These are phyloP conservation scores for Plectus sambesii DNA, from an alignment of 1,140 invertebrate species.

Conservation along the genomic window DNA sequence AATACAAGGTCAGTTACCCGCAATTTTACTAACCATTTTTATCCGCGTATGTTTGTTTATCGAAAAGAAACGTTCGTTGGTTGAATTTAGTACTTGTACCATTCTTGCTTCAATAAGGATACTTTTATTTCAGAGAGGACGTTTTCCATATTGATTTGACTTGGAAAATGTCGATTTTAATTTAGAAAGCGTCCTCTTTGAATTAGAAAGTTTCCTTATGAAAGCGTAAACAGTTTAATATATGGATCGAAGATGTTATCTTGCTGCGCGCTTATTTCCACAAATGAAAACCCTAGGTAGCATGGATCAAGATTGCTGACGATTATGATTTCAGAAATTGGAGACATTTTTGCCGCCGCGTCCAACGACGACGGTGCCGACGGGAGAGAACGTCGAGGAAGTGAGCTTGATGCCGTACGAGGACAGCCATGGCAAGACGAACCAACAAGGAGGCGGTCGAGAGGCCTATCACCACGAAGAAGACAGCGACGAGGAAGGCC, in stretches of 20 bases:
- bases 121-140: constrained; percentile 3
- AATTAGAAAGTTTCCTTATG: too few species aligned
- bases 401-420: constrained; percentile 67
- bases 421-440: constrained; percentile 31
- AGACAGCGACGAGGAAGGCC: constrained; percentile 58
- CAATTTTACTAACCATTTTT: constrained; percentile 6
- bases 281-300: constrained; percentile 1
- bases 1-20: constrained; percentile 51
- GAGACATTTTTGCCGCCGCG: constrained; percentile 61
- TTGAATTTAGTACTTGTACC: background rate
- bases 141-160: too few species aligned
- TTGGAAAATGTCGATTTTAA: constrained; percentile 3
- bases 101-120: too few species aligned
- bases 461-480: constrained; percentile 54
- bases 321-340: constrained; percentile 51
- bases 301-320: too few species aligned
- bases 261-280: constrained; percentile 1
- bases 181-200: constrained; percentile 4
- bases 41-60: constrained; percentile 1
- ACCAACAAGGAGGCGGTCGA: constrained; percentile 49
- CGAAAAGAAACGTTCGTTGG: constrained; percentile 3
- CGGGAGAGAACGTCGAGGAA: constrained; percentile 66
- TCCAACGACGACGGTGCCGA: constrained; percentile 57
- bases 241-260: too few species aligned
- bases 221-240: too few species aligned